A percentile compares a stretch with the other conserved stretches of the same genome.
Conservation (phyloP, 2,797 vertebrate species). For the Emydoidea blandingii region DNA sequence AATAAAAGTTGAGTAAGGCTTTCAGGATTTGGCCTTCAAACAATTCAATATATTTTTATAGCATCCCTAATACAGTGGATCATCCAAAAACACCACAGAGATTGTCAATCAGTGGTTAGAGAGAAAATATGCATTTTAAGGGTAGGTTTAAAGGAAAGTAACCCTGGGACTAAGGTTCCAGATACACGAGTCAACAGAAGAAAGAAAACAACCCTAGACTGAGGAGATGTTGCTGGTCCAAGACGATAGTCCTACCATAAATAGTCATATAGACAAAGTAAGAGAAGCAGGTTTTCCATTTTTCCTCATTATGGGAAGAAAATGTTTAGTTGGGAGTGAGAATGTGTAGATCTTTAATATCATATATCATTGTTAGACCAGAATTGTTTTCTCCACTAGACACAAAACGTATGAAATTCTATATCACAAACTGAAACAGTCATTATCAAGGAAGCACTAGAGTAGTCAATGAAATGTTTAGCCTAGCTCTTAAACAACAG, state of each 20-base stretch:
- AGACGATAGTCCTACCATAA: not conserved
- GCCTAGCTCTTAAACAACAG: not conserved
- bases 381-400: not conserved
- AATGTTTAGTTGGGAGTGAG: not conserved
- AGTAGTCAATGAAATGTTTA: not conserved
- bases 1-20: not conserved
- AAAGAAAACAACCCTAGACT: not conserved
- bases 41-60: not conserved
- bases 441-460: not conserved
- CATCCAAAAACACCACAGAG: not conserved
- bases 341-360: not conserved
- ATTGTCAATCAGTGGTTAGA: not conserved
- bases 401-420: not conserved
- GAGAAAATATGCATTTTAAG: not conserved
- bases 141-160: not conserved
- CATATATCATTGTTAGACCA: fast-evolving
- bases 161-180: not conserved
- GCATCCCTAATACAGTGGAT: not conserved
- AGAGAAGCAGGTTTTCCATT: not conserved
- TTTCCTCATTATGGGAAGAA: not conserved
- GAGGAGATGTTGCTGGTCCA: not conserved
- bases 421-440: not conserved
- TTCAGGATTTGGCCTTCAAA: not conserved
- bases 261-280: not conserved
- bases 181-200: not conserved